Conservation (phyloP, 2,113 vertebrate genomes). For the Grammomys dolichurus region DNA sequence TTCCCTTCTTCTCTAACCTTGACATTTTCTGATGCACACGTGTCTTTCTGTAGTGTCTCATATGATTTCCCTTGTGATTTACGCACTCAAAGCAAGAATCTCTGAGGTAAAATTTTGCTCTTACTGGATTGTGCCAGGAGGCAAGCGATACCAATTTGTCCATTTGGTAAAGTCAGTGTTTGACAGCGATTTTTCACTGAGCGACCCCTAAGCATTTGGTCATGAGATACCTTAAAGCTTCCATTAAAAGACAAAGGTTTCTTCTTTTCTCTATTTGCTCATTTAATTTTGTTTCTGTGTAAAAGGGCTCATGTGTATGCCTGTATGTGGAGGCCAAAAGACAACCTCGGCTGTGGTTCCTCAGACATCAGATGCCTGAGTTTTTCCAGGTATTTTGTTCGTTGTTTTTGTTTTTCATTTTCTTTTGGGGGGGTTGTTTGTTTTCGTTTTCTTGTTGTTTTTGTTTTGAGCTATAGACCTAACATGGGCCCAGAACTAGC, state of each 20-base stretch:
- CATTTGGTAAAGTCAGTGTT: background rate
- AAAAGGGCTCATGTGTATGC: too few species aligned
- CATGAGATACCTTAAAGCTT: background rate
- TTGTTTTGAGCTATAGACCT: background rate
- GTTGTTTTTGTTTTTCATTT: too few species aligned
- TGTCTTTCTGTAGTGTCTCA: background rate
- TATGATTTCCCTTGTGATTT: background rate
- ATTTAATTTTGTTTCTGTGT: background rate
- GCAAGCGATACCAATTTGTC: background rate
- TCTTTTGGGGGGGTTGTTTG: background rate
- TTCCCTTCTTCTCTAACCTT: conserved; percentile 11
- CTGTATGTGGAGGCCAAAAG: too few species aligned
- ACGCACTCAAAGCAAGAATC: background rate
- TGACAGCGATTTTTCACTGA: background rate
- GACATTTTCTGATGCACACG: background rate
- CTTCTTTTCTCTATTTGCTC: background rate
- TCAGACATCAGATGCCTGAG: too few species aligned
- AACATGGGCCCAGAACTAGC: background rate
- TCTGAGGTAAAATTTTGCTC: background rate
- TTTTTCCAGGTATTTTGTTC: background rate
- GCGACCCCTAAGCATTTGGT: background rate
- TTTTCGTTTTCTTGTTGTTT: background rate
- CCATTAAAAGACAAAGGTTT: background rate
- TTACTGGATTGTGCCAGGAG: background rate
- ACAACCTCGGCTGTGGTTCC: background rate